phyloP scores from a whole-genome alignment of 2,888 invertebrate species.

The Drosophila nr. medialis region DNA sequence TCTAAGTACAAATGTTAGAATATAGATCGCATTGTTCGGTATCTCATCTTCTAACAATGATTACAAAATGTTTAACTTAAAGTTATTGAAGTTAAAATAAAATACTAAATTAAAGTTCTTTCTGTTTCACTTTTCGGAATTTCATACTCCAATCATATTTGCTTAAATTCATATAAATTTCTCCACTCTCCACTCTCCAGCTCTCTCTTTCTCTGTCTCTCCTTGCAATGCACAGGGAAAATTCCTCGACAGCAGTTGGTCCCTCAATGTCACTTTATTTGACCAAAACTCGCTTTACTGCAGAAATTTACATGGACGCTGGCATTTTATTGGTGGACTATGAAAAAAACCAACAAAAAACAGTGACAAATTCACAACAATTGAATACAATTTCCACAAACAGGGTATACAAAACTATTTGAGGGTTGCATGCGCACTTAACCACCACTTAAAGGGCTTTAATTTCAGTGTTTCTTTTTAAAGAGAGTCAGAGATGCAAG shows the following conservation, averaged over 20 bases:
- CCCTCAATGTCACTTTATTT: constrained; percentile 68
- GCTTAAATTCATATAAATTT: constrained; percentile 44
- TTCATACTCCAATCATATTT: background rate
- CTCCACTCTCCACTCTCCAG: background rate
- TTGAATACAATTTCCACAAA: constrained; percentile 58
- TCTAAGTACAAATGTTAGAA: background rate
- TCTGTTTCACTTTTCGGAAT: background rate
- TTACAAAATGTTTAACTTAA: background rate
- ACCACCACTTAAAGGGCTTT: constrained; percentile 41
- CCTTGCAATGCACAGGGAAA: constrained; percentile 43
- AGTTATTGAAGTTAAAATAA: background rate
- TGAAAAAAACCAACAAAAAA: constrained; percentile 53
- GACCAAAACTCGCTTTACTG: constrained; percentile 72
- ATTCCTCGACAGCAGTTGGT: constrained; percentile 76
- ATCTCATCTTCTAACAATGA: fast-evolving
- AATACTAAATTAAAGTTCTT: background rate
- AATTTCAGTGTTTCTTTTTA: constrained; percentile 32
- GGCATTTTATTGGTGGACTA: constrained; percentile 77
- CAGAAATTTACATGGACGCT: constrained; percentile 76
- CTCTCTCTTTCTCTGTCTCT: background rate
- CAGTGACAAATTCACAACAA: constrained; percentile 41
- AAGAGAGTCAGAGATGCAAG: constrained; percentile 35
- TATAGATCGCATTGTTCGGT: background rate
- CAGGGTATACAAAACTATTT: constrained; percentile 39
- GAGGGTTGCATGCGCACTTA: constrained; percentile 54